Percentiles rank a stretch among this genome's conserved stretches.
Conservation (phyloP, 2,888 invertebrate species). For the Ochropacha duplaris region DNA sequence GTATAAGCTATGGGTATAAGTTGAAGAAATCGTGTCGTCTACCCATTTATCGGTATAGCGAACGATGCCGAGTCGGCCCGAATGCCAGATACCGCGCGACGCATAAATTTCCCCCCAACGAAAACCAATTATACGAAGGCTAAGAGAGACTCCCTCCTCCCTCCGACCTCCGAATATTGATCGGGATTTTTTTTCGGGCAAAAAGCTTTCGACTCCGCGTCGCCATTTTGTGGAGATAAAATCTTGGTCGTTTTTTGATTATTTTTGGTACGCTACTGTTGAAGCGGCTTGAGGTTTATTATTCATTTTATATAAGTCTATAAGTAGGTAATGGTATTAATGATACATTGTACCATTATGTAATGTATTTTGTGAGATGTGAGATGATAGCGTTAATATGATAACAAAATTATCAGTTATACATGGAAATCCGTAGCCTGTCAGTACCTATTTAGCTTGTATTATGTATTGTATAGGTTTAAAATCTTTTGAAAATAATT, state of each 20-base stretch:
- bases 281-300: slow-evolving; percentile 7
- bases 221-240: slow-evolving; percentile 69
- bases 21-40: slow-evolving; percentile 30
- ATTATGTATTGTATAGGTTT: too few species aligned
- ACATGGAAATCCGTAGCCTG: neutral
- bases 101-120: slow-evolving; percentile 59
- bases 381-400: neutral
- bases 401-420: neutral
- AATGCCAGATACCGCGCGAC: slow-evolving; percentile 52
- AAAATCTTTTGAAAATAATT: too few species aligned
- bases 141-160: slow-evolving; percentile 43
- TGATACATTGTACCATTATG: neutral
- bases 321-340: neutral
- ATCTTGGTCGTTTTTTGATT: slow-evolving; percentile 58
- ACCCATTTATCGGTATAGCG: slow-evolving; percentile 41
- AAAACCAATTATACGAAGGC: slow-evolving; percentile 65
- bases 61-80: slow-evolving; percentile 36
- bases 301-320: neutral
- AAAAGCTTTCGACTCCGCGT: slow-evolving; percentile 53
- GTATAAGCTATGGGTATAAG: too few species aligned
- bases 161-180: slow-evolving; percentile 70
- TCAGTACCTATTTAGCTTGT: too few species aligned
- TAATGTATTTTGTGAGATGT: too few species aligned
- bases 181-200: slow-evolving; percentile 65
- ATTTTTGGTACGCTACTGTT: neutral